Evolutionary conservation across 2,113 vertebrate species (phyloP).

Genomic region (Coreoperca whiteheadi): DNA sequence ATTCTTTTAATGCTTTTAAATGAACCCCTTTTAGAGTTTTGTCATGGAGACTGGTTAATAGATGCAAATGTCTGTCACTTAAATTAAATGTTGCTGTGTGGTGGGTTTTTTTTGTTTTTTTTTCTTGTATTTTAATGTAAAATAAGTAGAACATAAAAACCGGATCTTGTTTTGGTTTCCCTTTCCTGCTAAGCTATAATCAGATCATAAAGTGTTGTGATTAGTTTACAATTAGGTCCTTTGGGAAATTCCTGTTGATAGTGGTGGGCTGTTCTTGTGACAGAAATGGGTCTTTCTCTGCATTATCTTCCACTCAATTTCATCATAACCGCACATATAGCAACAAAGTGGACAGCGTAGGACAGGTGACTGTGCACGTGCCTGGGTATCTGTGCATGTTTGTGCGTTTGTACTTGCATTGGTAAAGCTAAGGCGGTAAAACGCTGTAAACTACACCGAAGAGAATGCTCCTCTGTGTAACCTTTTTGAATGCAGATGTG

Average conservation of each 20-base stretch:
- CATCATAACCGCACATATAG: background rate
- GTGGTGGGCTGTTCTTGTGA: background rate
- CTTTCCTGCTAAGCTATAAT: background rate
- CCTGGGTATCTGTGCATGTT: slow-evolving; percentile 5
- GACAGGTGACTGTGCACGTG: slow-evolving; percentile 19
- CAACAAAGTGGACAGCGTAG: background rate
- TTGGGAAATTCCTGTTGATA: background rate
- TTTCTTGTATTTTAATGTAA: background rate
- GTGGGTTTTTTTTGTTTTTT: background rate
- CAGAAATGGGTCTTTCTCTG: background rate
- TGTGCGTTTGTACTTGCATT: slow-evolving; percentile 11
- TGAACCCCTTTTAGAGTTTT: background rate
- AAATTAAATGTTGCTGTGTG: background rate
- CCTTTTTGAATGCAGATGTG: no score
- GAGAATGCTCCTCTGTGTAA: background rate
- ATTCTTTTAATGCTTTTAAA: background rate
- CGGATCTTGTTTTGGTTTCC: background rate
- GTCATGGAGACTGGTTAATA: background rate
- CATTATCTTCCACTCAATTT: background rate
- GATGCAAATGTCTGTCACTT: background rate
- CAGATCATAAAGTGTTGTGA: background rate
- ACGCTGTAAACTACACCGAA: background rate
- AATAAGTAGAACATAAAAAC: background rate
- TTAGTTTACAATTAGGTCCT: background rate
- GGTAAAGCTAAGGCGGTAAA: background rate